Evolutionary conservation across 2,113 vertebrate genomes (phyloP).

Genomic region (Toxostoma redivivum): DNA sequence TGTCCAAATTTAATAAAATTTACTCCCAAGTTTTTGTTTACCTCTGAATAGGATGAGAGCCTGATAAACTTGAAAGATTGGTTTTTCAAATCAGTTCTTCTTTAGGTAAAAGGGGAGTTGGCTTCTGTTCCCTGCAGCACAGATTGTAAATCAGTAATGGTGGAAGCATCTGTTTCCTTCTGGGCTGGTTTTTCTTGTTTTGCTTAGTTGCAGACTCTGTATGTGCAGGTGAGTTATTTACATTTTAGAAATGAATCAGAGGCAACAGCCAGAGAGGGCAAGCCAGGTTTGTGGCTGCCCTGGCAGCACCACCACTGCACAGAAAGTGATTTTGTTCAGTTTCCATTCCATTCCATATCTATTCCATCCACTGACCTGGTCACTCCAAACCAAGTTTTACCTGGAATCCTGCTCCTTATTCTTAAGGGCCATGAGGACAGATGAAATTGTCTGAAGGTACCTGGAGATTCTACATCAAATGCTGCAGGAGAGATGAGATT

Average conservation of each 20-base stretch:
- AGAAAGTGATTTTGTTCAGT: neutral
- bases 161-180: constrained; percentile 5
- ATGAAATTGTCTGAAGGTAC: neutral
- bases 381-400: neutral
- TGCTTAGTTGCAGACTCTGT: neutral
- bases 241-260: neutral
- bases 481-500: neutral
- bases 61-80: neutral
- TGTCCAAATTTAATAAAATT: neutral
- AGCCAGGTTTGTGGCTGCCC: neutral
- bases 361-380: neutral
- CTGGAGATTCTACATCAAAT: neutral
- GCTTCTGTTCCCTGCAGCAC: neutral
- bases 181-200: neutral
- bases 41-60: neutral
- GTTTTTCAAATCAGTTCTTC: neutral
- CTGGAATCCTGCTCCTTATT: neutral
- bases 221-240: neutral
- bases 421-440: neutral
- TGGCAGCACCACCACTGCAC: neutral
- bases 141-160: neutral
- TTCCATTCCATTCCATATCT: neutral
- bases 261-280: neutral
- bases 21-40: neutral
- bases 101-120: neutral